Evolutionary conservation across 2,113 vertebrate genomes (phyloP).

Genomic region (Nesogale talazaci): DNA sequence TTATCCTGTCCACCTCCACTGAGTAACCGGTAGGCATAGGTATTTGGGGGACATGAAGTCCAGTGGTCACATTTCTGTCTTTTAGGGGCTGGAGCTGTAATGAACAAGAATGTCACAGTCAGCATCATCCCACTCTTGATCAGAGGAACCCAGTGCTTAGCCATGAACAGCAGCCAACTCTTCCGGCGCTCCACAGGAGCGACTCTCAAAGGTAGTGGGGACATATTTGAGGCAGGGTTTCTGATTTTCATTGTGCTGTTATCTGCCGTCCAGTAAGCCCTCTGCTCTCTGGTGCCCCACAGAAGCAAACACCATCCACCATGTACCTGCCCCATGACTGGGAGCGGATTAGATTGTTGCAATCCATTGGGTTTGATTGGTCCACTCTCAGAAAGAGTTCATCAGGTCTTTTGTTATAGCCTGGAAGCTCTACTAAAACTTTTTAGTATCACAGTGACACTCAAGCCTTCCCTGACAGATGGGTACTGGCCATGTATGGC

Average conservation of each 20-base stretch:
- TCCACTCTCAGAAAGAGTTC: not conserved
- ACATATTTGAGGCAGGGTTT: too few relatives aligned
- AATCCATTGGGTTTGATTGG: not conserved
- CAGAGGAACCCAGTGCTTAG: accelerated
- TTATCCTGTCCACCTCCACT: conserved; percentile 80
- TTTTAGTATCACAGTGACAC: not conserved
- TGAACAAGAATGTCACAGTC: not conserved
- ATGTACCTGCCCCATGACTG: not conserved
- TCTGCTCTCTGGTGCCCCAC: not conserved
- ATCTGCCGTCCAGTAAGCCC: not conserved
- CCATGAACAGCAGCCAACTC: accelerated
- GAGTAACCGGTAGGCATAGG: conserved; percentile 83
- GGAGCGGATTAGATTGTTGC: not conserved
- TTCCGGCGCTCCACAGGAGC: too few relatives aligned
- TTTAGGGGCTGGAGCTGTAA: conserved; percentile 83
- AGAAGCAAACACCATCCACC: not conserved
- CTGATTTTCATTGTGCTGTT: not conserved
- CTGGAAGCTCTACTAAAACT: not conserved
- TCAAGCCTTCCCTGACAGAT: not conserved
- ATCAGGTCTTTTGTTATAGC: not conserved
- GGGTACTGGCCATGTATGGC: not conserved
- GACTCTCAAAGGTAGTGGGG: accelerated
- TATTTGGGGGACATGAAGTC: conserved; percentile 75
- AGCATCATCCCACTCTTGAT: accelerated
- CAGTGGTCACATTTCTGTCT: conserved; percentile 87